Evolutionary conservation across 2,113 vertebrate species (phyloP), one percentile per base, ranked within the genome.

Genomic region (Hystrix brachyura): DNA sequence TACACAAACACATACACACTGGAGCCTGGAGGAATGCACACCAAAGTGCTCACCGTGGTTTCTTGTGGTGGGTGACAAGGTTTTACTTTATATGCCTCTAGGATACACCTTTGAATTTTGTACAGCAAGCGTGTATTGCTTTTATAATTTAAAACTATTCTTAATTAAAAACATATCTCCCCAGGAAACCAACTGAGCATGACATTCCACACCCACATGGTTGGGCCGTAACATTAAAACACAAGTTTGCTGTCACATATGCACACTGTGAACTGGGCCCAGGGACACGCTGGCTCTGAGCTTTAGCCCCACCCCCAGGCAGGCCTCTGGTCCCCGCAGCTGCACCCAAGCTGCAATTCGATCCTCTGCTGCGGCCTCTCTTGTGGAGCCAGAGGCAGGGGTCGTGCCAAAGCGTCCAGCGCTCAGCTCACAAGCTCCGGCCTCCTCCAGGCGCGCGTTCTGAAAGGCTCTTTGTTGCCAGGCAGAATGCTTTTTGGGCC

Each of bases 391-490:
- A 91, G 95, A 97, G 79, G 91, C 92, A 67, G 79, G n/a, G 80
- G 78, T 0, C 12, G 76, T 53, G 89, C 71, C 90, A 90, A 46
- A 21, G 38, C 76, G 25, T 84, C 60, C 57, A 23, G 19, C 46
- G 89, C 95, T 96, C 91, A 71, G 95, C 89, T 32, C 80, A 60
- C 67, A n/a, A 71, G 88, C 51, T 89, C 92, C 82, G 71, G 51
- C 87, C 64, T 81, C 88, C 80, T 89, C 83, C 2, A 89, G 86
- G 62, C 87, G 87, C 95, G 94, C n/a, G 0, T 46, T 87, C 88
- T 93, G 69, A 94, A 94, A 96, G 96, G 91, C 95, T 94, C 96
- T 93, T 76, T 96, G 96, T 97, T 95, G 92, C 91, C 83, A 90
- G 91, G 84, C 95, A 97, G 94, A 98, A 88, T 19, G 90, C 38